Percentiles rank a stretch among this genome's conserved stretches.
phyloP scores from a whole-genome alignment of 37 sponge, comb jelly and placozoan genomes.

The Spongilla lacustris region DNA sequence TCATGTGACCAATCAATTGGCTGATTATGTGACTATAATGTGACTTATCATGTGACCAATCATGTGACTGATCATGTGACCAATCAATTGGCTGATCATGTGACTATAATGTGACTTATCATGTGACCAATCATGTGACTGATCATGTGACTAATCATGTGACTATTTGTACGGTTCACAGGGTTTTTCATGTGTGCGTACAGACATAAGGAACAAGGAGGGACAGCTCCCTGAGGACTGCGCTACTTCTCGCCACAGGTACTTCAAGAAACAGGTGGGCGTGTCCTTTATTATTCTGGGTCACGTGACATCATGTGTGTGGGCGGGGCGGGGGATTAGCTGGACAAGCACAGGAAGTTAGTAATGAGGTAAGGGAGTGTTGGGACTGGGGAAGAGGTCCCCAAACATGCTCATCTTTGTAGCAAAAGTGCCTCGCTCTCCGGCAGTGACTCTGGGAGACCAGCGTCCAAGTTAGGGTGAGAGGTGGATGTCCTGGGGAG shows the following conservation, averaged over 20 bases:
- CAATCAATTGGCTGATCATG: too few relatives aligned
- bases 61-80: background rate
- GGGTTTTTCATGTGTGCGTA: slow-evolving; percentile 27
- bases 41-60: background rate
- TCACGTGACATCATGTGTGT: background rate
- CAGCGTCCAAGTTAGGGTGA: too few relatives aligned
- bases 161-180: background rate
- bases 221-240: slow-evolving; percentile 24
- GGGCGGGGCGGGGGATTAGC: too few relatives aligned
- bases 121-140: background rate
- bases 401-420: too few relatives aligned
- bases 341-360: too few relatives aligned
- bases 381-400: too few relatives aligned
- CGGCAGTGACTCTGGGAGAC: too few relatives aligned
- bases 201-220: slow-evolving; percentile 6
- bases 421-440: too few relatives aligned
- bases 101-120: background rate
- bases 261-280: background rate
- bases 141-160: background rate
- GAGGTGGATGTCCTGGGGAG: too few relatives aligned
- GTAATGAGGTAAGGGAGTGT: too few relatives aligned
- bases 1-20: too few relatives aligned
- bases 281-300: background rate
- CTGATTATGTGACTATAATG: background rate
- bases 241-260: background rate